phyloP scores from a whole-genome alignment of 2,113 vertebrate species.

The Limanda limanda region DNA sequence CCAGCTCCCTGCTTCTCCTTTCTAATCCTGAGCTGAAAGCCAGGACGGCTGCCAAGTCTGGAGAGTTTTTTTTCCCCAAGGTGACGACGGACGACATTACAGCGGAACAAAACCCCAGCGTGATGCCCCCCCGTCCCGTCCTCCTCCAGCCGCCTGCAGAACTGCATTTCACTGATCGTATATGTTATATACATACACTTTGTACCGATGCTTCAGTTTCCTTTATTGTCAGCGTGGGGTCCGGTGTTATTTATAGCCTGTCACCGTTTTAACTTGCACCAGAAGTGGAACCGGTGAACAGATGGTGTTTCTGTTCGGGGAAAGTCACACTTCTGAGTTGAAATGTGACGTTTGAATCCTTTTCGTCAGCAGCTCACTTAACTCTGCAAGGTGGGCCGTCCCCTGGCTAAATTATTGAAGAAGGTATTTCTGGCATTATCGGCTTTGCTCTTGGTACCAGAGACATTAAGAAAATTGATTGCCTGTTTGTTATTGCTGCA shows the following conservation, averaged over 20 bases:
- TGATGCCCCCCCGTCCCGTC: conserved; percentile 48
- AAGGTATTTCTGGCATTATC: not conserved
- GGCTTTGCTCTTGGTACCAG: not conserved
- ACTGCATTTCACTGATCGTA: conserved; percentile 8
- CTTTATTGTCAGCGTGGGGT: conserved; percentile 43
- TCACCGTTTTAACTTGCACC: conserved; percentile 37
- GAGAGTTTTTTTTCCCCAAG: conserved; percentile 24
- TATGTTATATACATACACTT: conserved; percentile 48
- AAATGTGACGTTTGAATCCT: not conserved
- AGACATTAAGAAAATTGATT: not conserved
- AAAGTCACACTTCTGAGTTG: conserved; percentile 44
- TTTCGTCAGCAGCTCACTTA: not conserved
- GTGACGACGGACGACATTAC: conserved; percentile 38
- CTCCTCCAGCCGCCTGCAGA: conserved; percentile 16
- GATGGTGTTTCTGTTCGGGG: conserved; percentile 48
- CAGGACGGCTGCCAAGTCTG: conserved; percentile 48
- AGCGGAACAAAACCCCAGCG: conserved; percentile 40
- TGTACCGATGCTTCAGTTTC: conserved; percentile 52
- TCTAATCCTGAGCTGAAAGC: conserved; percentile 5
- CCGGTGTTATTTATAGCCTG: conserved; percentile 51
- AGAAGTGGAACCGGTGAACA: conserved; percentile 48
- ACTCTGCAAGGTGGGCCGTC: not conserved
- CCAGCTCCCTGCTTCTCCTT: not conserved
- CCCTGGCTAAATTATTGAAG: not conserved
- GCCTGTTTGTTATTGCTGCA: not conserved